Conservation (phyloP, 2,797 vertebrate species). For the Lutjanus argentimaculatus region DNA sequence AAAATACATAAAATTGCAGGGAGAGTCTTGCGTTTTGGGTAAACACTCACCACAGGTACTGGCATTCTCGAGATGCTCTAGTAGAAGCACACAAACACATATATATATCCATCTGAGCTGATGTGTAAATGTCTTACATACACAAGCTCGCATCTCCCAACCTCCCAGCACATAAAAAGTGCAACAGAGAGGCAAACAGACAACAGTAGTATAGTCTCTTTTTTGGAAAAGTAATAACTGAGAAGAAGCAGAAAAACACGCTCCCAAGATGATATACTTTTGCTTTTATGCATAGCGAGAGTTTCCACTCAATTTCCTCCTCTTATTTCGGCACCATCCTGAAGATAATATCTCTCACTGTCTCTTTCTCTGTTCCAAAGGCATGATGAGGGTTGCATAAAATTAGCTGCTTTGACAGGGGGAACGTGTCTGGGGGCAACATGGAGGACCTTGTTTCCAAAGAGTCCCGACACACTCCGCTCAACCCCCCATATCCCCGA, state of each 20-base stretch:
- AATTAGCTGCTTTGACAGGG: conserved; percentile 81
- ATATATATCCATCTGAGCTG: conserved; percentile 35
- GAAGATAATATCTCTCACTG: conserved; percentile 75
- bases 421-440: conserved; percentile 79
- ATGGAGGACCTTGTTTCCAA: conserved; percentile 79
- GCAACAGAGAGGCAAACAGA: conserved; percentile 44
- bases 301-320: conserved; percentile 80
- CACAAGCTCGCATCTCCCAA: conserved; percentile 36
- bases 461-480: conserved; percentile 72
- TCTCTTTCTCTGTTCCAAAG: conserved; percentile 71
- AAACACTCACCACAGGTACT: conserved; percentile 46
- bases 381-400: conserved; percentile 81
- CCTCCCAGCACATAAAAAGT: conserved; percentile 39
- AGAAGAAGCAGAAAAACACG: conserved; percentile 59
- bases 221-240: conserved; percentile 64
- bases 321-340: conserved; percentile 72
- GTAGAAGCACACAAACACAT: conserved; percentile 21
- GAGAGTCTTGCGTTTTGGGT: conserved; percentile 25
- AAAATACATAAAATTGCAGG: conserved; percentile 42
- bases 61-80: conserved; percentile 24
- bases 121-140: conserved; percentile 43
- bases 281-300: conserved; percentile 67
- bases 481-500: conserved; percentile 72
- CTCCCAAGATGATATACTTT: conserved; percentile 66
- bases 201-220: conserved; percentile 51